Base-by-base conservation (phyloP, 2,888 invertebrate species). In the Parochlus steinenii region DNA sequence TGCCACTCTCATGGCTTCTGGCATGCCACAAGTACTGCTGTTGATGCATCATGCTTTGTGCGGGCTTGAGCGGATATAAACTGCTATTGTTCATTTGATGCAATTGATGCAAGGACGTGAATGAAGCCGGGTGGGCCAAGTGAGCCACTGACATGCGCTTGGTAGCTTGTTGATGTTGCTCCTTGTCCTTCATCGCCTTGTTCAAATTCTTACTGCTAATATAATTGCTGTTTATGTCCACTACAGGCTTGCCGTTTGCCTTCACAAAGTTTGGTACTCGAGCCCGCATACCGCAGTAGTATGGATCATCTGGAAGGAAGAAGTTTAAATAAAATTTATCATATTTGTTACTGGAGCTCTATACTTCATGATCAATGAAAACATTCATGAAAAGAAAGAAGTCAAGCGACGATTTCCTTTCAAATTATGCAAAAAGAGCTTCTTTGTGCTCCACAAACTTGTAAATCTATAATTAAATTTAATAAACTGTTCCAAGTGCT, bases 191-290 rank as follows among this genome's bases (percentile, higher is more conserved):
- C 3, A 29, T 29, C 6, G 34, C n/a, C 15, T 34, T 34, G 12
- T 19, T 33, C 7, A 19, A 25, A 8, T 18, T 18, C 11, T 34
- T 34, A 14, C 18, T 16, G 16, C 14, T 14, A 15, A 10, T 12
- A 15, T 14, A 15, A 7, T 12, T 28, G 16, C 28, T 28, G 14
- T 28, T 28, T 28, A 14, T 28, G n/a, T n/a, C n/a, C n/a, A n/a
- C n/a, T n/a, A n/a, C n/a, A n/a, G n/a, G n/a, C n/a, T n/a, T n/a
- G 19, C 27, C 22, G 12, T 36, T 36, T 41, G 71, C 65, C 62
- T 87, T 86, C 43, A 81, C 87, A 61, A 90, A 90, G 65, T 89
- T 90, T 31, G 90, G 89, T 37, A 90, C 87, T 47, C 89, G 74
- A 25, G 90, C 90, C 47, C 86, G 71, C 45, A 90, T 67, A 25